Percentiles rank a stretch among this genome's conserved stretches.
Conservation (phyloP, 92 coral and sea anemone genomes). For the Bergia sp. region DNA sequence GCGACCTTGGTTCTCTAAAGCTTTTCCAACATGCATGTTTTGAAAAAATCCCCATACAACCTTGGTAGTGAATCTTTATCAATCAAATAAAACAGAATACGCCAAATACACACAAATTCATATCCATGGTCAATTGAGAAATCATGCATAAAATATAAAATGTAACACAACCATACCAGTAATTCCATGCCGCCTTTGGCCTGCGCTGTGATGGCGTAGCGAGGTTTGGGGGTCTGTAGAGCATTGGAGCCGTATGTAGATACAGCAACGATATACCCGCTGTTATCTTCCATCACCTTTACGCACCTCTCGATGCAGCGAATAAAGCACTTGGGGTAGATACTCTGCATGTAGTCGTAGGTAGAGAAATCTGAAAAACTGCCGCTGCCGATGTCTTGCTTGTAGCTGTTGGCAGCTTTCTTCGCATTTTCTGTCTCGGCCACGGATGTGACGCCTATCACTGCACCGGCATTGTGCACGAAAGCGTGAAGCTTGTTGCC, state of each 20-base stretch:
- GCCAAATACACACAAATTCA: background rate
- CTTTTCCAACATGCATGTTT: background rate
- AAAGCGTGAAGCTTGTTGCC: constrained; percentile 70
- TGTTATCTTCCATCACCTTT: constrained; percentile 77
- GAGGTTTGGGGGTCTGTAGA: constrained; percentile 77
- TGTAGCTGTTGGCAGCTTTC: constrained; percentile 72
- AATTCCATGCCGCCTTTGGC: constrained; percentile 87
- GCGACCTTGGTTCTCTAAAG: background rate
- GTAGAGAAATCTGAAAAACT: constrained; percentile 72
- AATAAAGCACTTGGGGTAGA: constrained; percentile 82
- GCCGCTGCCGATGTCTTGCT: constrained; percentile 68
- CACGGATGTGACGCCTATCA: constrained; percentile 63
- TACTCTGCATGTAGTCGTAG: constrained; percentile 76
- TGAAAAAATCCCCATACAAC: background rate
- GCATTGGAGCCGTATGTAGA: constrained; percentile 82
- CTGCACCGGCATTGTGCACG: constrained; percentile 84
- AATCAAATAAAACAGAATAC: background rate
- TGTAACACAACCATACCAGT: constrained; percentile 55
- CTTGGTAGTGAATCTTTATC: background rate
- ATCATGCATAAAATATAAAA: background rate
- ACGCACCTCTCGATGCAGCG: constrained; percentile 80
- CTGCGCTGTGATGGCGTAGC: constrained; percentile 86
- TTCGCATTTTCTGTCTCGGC: constrained; percentile 72
- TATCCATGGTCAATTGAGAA: background rate
- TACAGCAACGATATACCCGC: constrained; percentile 72